Conservation (phyloP, 2,888 invertebrate species). For the Philopedon plagiatum region DNA sequence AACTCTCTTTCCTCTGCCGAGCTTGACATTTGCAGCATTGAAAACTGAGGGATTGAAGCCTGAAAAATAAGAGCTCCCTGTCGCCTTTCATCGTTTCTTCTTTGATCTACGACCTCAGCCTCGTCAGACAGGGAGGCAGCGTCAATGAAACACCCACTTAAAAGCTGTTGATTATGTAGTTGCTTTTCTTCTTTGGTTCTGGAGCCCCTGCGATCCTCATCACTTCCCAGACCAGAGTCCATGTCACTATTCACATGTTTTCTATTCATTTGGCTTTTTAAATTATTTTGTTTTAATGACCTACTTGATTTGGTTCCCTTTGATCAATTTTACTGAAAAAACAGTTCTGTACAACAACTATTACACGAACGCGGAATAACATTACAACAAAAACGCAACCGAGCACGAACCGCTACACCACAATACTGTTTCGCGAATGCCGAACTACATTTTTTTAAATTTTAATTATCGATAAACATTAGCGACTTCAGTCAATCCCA, state of each 20-base stretch:
- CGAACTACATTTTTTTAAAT: constrained; percentile 6
- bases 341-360: background rate
- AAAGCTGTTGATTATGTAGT: constrained; percentile 65
- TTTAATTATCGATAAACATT: constrained; percentile 32
- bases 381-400: constrained; percentile 18
- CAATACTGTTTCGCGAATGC: constrained; percentile 4
- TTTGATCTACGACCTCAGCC: constrained; percentile 69
- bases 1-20: constrained; percentile 39
- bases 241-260: constrained; percentile 60
- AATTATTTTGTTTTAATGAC: constrained; percentile 52
- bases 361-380: constrained; percentile 4
- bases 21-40: constrained; percentile 69
- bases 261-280: constrained; percentile 52
- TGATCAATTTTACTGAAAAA: constrained; percentile 16
- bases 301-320: constrained; percentile 43
- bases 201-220: constrained; percentile 65
- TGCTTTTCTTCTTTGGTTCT: constrained; percentile 67
- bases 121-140: constrained; percentile 83
- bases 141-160: constrained; percentile 81
- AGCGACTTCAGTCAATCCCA: constrained; percentile 16
- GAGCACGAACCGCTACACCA: constrained; percentile 7
- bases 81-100: constrained; percentile 73
- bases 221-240: constrained; percentile 68
- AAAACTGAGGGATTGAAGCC: constrained; percentile 75
- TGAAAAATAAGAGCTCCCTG: constrained; percentile 75